phyloP scores from a whole-genome alignment of 1,140 invertebrate genomes.

The Maconellicoccus hirsutus region DNA sequence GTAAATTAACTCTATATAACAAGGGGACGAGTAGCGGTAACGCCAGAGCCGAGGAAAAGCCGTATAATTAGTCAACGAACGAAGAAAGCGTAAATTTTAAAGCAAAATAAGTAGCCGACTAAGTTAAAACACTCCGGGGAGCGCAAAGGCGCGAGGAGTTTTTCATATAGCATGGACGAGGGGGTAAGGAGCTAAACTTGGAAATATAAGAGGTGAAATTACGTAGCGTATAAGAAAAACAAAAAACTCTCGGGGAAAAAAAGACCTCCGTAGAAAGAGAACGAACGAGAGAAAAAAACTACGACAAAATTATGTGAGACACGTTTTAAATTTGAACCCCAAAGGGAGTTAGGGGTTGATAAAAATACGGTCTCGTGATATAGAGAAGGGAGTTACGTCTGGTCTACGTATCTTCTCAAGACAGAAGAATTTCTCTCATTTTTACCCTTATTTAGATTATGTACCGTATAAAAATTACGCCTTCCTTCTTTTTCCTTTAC shows the following conservation, averaged over 20 bases:
- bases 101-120: slow-evolving; percentile 19
- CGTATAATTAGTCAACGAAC: slow-evolving; percentile 18
- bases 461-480: background rate
- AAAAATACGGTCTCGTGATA: slow-evolving; percentile 16
- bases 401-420: background rate
- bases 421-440: slow-evolving; percentile 14
- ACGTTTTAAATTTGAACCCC: slow-evolving; percentile 20
- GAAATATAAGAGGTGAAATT: slow-evolving; percentile 15
- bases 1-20: slow-evolving; percentile 16
- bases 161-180: background rate
- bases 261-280: background rate
- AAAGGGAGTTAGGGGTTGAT: slow-evolving; percentile 12
- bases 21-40: background rate
- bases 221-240: slow-evolving; percentile 7
- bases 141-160: background rate
- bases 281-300: background rate
- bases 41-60: slow-evolving; percentile 1
- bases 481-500: background rate
- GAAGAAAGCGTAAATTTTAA: slow-evolving; percentile 19
- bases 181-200: background rate
- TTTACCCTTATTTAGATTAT: slow-evolving; percentile 9
- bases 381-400: slow-evolving; percentile 6
- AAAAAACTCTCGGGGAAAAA: slow-evolving; percentile 9
- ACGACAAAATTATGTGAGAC: slow-evolving; percentile 21
- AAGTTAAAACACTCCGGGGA: slow-evolving; percentile 18